phyloP scores from a whole-genome alignment of 2,113 vertebrate genomes.

The Thinocorus orbignyianus region DNA sequence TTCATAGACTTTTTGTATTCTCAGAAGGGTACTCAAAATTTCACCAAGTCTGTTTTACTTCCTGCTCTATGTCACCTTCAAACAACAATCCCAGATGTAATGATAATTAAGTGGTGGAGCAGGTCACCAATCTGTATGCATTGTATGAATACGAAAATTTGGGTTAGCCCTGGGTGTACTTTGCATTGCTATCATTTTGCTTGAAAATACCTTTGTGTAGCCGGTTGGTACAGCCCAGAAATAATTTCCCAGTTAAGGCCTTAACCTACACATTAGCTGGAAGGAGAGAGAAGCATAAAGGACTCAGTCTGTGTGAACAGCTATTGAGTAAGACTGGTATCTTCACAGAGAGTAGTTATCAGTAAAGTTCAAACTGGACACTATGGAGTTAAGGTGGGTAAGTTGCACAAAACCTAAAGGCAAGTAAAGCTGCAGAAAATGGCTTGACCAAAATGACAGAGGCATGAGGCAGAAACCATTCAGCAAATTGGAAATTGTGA shows the following conservation, averaged over 20 bases:
- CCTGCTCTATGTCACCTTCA: neutral
- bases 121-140: neutral
- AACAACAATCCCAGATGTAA: neutral
- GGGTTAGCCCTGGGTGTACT: neutral
- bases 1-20: neutral
- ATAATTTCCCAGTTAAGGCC: neutral
- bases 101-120: neutral
- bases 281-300: neutral
- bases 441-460: neutral
- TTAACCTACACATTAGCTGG: no score
- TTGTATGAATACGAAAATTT: neutral
- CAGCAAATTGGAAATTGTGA: constrained; percentile 38
- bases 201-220: neutral
- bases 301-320: neutral
- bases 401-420: neutral
- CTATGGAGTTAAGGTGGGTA: neutral
- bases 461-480: neutral
- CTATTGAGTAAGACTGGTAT: fast-evolving
- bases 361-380: neutral
- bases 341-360: neutral
- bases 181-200: neutral
- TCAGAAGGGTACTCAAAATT: neutral
- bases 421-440: neutral
- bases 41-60: neutral
- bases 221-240: neutral